Evolutionary conservation across 2,888 invertebrate species (phyloP), one percentile per base, ranked within the genome.

Genomic region (Diarsia mendica): DNA sequence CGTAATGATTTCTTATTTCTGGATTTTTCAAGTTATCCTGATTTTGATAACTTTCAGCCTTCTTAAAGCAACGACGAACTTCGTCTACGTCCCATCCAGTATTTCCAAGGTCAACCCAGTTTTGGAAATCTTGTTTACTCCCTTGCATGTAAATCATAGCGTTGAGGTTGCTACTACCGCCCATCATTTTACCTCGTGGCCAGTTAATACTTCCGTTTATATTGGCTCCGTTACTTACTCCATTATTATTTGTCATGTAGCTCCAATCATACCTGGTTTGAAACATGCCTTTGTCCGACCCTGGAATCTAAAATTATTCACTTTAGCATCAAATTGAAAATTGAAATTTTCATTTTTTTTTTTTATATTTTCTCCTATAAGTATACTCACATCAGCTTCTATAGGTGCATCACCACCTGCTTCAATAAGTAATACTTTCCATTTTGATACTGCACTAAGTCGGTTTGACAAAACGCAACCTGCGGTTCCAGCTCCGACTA

Each of bases 241-340:
- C 97, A 90, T 98, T 97, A 0, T 98, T 98, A 88, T 98, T 98
- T 0, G 98, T 98, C 91, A 97, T 97, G 91, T 98, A 99, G 89
- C 98, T 97, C 98, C 98, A 99, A 91, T 98, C 98, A 74, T 98
- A 93, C 89, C 85, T 73, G 11, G 91, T 95, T 87, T 97, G 61
- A 28, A 49, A 86, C 23, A 93, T 53, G 0, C 53, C 39, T 39
- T 49, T 73, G 23, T 87, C 77, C 18, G 91, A 63, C 10, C 71
- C 78, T 53, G 93, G 93, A 75, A 93, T 79, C 93, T 93, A 75
- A 46, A 85, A 85, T 28, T 0, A 2, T 63, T 28, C 10, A 55
- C 6, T 8, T 58, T 51, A 72, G 23, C 2, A n/a, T 3, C 13
- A 18, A 13, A n/a, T n/a, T n/a, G n/a, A 15, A 28, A 15, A 15